Evolutionary conservation across 2,113 vertebrate species (phyloP), one percentile per base, ranked within the genome.

Genomic region (Sigmodon hispidus): DNA sequence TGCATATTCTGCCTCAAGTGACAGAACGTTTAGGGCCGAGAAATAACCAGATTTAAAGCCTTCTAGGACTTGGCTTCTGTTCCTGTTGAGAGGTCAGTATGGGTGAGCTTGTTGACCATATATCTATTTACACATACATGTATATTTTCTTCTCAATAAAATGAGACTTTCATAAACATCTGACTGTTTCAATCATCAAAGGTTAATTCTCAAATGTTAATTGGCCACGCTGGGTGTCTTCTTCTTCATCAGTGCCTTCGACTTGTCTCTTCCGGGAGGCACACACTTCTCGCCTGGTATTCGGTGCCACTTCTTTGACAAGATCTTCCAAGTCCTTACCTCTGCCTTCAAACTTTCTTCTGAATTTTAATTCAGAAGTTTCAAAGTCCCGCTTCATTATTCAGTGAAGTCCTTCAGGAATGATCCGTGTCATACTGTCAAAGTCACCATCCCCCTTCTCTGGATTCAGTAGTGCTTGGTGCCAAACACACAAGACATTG

Each of bases 111-210:
- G 89, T 59, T 83, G 81, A 34, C 77, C 61, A 7, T 52, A 9
- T 34, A 81, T 77, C 59, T 94, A 72, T 90, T 97, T 90, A 79
- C 36, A 57, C 80, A 91, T 85, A 85, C 77, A 57, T 43, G 50
- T 15, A 84, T 17, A 9, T 90, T 77, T 91, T 94, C 72, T 84
- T 96, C 69, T 21, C 69, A 83, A 79, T 63, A 65, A 15, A 87
- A 75, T 1, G 59, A 24, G 24, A 61, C 19, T 75, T 84, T 91
- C 70, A 85, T 43, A 10, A 95, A 69, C 19, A 92, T 67, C 24
- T 73, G 55, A 87, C 15, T 84, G 22, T 67, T 90, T 92, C n/a
- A 73, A 36, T 36, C 29, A 75, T 89, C 67, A 43, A 43, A 73
- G 65, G 50, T 65, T 94, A 73, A 75, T 77, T 94, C 22, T 70